Evolutionary conservation across 2,797 vertebrate species (phyloP), one percentile per base, ranked within the genome.

Genomic region (Hylomyscus alleni): DNA sequence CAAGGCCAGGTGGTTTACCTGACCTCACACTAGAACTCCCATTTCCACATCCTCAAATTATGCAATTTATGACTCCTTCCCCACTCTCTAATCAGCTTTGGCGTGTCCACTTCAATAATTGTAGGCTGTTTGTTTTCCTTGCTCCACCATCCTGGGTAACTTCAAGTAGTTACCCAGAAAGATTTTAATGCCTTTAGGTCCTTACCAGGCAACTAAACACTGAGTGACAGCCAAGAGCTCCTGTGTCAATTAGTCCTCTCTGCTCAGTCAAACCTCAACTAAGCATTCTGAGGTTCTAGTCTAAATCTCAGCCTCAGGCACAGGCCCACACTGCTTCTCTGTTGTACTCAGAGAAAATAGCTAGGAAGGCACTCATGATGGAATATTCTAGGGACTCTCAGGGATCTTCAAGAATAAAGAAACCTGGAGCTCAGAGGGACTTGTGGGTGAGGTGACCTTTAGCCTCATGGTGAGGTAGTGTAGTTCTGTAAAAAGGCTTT

Each of bases 321-420:
- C 22, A 85, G 37, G 6, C 54, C 47, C 72, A 1, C 17, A 54
- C 60, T 86, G 34, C 29, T 20, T 37, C 44, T 62, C 58, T 91
- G 52, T 65, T 60, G 62, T 1, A 69, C 65, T 62, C 87, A 81
- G 47, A 52, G 58, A 76, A 73, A 47, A 72, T 44, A 69, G 58
- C 50, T 52, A 73, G 72, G 73, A 92, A 83, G 86, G 29, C 44
- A 58, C 56, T 76, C 31, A 62, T 60, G 89, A 50, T 54, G 52
- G 29, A 85, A 94, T 92, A 84, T 62, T 72, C 56, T 88, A 76
- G 40, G 44, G n/a, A 50, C 44, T 90, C 31, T 80, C 20, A 58
- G 62, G 29, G 65, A 47, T 65, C 44, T 50, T 78, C 40, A 67
- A 94, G 92, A 93, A 67, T 75, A 97, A 97, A 91, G 78, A 97